Percentiles rank a stretch among this genome's conserved stretches.
phyloP scores from a whole-genome alignment of 2,113 vertebrate genomes.

The Melanostigma gelatinosum region DNA sequence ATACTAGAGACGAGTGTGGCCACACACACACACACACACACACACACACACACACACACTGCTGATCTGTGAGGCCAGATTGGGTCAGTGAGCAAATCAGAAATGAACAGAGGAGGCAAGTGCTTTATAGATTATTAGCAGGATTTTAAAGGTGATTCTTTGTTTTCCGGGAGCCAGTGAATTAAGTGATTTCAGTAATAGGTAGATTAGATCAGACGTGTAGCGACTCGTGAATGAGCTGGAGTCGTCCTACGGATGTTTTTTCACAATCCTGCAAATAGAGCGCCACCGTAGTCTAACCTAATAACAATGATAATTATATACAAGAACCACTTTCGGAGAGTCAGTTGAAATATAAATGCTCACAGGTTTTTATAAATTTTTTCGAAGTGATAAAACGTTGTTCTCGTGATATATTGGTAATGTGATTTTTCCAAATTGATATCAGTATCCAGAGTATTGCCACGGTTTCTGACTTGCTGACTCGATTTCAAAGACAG shows the following conservation, averaged over 20 bases:
- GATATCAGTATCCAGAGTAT: no score
- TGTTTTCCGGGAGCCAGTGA: background rate
- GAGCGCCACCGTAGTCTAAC: background rate
- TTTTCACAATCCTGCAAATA: background rate
- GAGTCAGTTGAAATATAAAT: background rate
- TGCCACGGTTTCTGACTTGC: background rate
- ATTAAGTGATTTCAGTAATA: background rate
- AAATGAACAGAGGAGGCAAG: background rate
- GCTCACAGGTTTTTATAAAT: no score
- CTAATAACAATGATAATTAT: background rate
- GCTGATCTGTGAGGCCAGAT: background rate
- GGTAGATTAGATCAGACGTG: background rate
- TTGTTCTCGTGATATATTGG: no score
- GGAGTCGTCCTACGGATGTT: background rate
- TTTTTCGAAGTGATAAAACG: background rate
- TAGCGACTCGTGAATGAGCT: background rate
- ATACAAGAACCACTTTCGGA: background rate
- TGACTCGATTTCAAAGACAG: background rate
- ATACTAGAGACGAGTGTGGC: background rate
- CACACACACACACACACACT: background rate
- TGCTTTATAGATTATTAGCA: background rate
- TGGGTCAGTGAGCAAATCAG: background rate
- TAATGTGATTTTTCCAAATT: no score
- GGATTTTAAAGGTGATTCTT: background rate
- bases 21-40: background rate